phyloP scores from a whole-genome alignment of 2,797 vertebrate genomes.

The Spinus olivaceus region DNA sequence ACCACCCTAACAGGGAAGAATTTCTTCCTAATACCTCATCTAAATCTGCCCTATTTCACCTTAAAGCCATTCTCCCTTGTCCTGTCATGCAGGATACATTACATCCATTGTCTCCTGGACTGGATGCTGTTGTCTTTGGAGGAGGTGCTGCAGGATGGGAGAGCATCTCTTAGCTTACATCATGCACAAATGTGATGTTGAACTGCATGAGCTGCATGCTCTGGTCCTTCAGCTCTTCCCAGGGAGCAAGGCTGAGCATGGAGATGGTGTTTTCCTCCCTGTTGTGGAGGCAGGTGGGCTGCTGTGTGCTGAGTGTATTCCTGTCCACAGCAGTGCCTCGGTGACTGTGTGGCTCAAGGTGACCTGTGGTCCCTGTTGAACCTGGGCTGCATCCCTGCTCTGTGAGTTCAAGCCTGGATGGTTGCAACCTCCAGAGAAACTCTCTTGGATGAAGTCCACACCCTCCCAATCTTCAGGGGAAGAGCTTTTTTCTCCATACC shows the following conservation, averaged over 20 bases:
- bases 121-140: neutral
- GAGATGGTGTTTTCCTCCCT: neutral
- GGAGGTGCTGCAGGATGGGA: neutral
- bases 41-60: neutral
- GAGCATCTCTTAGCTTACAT: neutral
- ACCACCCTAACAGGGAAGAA: neutral
- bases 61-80: neutral
- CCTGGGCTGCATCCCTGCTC: neutral
- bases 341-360: neutral
- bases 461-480: accelerated
- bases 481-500: neutral
- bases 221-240: neutral
- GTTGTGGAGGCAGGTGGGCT: neutral
- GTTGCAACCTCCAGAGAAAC: neutral
- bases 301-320: neutral
- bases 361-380: neutral
- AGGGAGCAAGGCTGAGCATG: neutral
- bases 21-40: neutral
- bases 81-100: neutral
- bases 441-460: neutral
- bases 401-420: neutral
- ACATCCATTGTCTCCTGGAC: neutral
- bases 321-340: neutral
- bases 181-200: neutral
- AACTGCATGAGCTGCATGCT: neutral